Percentiles rank a stretch among this genome's conserved stretches.
These are phyloP conservation scores for Trochalopteron elliotii DNA, from an alignment of 2,113 vertebrate species.

Conservation along the genomic window DNA sequence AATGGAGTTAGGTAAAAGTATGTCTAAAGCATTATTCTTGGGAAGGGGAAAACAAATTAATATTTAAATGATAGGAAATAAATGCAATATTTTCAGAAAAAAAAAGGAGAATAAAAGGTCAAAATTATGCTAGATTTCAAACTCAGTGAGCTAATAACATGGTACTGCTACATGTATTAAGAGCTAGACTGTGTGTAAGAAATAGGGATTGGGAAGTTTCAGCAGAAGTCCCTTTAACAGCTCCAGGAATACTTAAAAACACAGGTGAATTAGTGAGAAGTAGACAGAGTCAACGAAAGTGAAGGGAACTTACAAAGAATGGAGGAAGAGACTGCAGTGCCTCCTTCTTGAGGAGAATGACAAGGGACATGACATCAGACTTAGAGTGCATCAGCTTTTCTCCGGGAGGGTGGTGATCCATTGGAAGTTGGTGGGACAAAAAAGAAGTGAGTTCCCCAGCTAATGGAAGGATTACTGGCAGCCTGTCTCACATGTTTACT, in stretches of 20 bases:
- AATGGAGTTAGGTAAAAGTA: background rate
- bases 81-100: background rate
- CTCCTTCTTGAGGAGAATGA: background rate
- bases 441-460: background rate
- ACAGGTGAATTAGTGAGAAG: background rate
- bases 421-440: background rate
- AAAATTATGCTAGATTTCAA: background rate
- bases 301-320: background rate
- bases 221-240: background rate
- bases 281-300: background rate
- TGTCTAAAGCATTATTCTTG: background rate
- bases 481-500: background rate
- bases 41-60: background rate
- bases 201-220: background rate
- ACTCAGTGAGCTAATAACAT: background rate
- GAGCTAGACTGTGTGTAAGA: background rate
- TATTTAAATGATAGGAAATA: background rate
- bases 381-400: background rate
- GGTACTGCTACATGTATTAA: background rate
- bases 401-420: background rate
- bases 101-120: background rate
- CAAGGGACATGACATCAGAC: accelerated
- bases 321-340: background rate
- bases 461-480: background rate
- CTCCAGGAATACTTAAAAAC: background rate